Evolutionary conservation across 2,797 vertebrate genomes (phyloP), one percentile per base, ranked within the genome.

Genomic region (Mallotus villosus): DNA sequence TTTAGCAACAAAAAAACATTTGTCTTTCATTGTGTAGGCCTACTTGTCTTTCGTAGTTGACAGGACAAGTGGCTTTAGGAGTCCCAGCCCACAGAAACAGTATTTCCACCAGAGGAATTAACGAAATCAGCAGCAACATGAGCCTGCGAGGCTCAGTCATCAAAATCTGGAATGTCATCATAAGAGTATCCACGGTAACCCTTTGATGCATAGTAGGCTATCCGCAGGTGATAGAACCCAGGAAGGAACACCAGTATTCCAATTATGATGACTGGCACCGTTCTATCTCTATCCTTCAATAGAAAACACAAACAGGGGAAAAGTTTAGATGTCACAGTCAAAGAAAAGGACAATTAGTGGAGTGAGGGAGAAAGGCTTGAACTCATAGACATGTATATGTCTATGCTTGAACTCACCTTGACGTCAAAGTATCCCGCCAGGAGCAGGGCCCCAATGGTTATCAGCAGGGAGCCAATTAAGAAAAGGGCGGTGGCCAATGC

Each of bases 141-240:
- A 71, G 8, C 12, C 19, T 1, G 4, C 11, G 19, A 27, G 41
- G 25, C 4, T 94, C 92, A 98, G 78, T 99, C 97, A 74, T 98
- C 97, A 53, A 99, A 98, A 83, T 98, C 97, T 0, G 97, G 97
- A 80, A 99, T 98, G 81, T 99, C 97, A 0, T 99, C 97, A 0
- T 99, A 99, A 83, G 97, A 99, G 81, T 97, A 99, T 46, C 97
- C 97, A 0, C 91, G 91, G 89, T 98, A 98, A 83, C 97, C 97
- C 82, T 93, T 95, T 68, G 93, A 97, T 57, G 97, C 97, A 24
- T 95, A 99, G 88, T 97, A 99, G 9, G 97, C 97, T 34, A 98
- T 98, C 67, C 96, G 94, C 63, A 99, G 89, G 81, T 99, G 97
- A 86, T 99, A 99, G 81, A 99, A 95, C 68, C 97, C 97, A 0